Base-by-base conservation (phyloP, 2,797 vertebrate species). In the Capromys pilorides region DNA sequence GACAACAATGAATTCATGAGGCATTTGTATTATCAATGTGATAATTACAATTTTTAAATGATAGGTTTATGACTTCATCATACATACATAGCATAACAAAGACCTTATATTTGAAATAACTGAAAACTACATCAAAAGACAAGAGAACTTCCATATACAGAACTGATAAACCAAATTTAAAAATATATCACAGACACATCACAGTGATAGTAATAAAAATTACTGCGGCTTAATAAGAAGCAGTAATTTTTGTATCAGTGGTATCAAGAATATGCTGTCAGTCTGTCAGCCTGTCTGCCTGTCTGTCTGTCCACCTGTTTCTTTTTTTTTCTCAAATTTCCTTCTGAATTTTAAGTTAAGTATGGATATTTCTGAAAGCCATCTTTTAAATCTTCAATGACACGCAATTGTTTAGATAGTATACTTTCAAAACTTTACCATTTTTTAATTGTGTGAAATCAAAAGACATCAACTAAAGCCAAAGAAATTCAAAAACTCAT, bases 151-250 rank as follows among this genome's bases (percentile, higher is more conserved):
- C 80, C 88, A n/a, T 3, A 41, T 18, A 33, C 9, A 92, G 80
- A 93, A 26, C 54, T 69, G n/a, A 92, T 41, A 92, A 69, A 84
- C 7, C 62, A 89, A 86, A 54, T 13, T 71, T 85, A 75, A 87
- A 86, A 88, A 28, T 14, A 18, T 73, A 49, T 62, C 8, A 90
- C 78, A 93, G 39, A 28, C 2, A 73, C 28, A 62, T 39, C 59
- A 69, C 0, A 61, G 7, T 69, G 73, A 90, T 13, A 79, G 84
- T 10, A 85, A 90, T 45, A 78, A 45, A 59, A 79, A 64, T 49
- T 51, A 61, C 13, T 59, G 14, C 24, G 41, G 3, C 22, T 62
- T 78, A 91, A 89, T 36, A 18, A 87, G 57, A 66, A 94, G 4
- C 39, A 59, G 22, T 2, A 81, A 51, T 33, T 80, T 36, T 81